Evolutionary conservation across 2,113 vertebrate species (phyloP).

Genomic region (Entosphenus tridentatus): DNA sequence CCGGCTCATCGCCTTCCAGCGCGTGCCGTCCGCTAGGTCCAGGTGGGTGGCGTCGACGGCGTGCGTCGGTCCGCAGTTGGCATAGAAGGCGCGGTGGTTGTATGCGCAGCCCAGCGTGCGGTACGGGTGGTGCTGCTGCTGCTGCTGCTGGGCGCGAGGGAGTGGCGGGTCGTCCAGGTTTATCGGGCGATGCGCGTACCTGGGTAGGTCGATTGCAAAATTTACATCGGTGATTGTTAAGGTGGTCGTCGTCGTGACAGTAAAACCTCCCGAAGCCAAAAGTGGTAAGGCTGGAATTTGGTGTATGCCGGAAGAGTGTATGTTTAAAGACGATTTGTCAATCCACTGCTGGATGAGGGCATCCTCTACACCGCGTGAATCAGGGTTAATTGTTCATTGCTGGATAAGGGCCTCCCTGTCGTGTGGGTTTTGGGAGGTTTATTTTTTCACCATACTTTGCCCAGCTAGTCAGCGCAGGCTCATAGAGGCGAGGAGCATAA

Average conservation of each 20-base stretch:
- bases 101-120: conserved; percentile 69
- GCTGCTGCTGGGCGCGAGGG: conserved; percentile 15
- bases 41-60: conserved; percentile 58
- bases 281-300: too few species aligned
- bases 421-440: not conserved
- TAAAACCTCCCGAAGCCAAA: not conserved
- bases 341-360: too few species aligned
- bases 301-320: too few species aligned
- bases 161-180: conserved; percentile 51
- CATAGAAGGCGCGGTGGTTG: conserved; percentile 64
- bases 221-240: conserved; percentile 2
- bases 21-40: conserved; percentile 58
- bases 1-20: conserved; percentile 84
- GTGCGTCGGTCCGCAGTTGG: conserved; percentile 71
- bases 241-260: conserved; percentile 7
- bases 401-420: not conserved
- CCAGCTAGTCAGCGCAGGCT: too few species aligned
- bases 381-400: not conserved
- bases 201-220: conserved; percentile 14
- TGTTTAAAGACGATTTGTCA: too few species aligned
- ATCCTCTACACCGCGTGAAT: too few species aligned
- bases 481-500: too few species aligned
- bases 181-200: conserved; percentile 50
- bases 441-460: not conserved
- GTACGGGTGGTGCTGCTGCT: conserved; percentile 63